phyloP scores from a whole-genome alignment of 2,113 vertebrate species.

The Rhinopomastus cyanomelas region DNA sequence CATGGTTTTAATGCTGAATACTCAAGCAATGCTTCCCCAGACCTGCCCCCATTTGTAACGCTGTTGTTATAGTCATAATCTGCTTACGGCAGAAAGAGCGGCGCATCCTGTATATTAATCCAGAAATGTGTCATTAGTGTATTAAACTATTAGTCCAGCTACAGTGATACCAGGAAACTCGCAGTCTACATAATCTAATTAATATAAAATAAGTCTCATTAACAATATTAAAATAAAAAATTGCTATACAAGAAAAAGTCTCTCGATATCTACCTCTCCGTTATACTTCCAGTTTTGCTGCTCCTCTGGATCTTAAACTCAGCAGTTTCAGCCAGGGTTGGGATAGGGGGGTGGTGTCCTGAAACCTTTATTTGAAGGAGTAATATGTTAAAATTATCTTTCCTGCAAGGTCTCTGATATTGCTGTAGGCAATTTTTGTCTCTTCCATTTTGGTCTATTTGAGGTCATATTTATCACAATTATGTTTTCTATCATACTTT shows the following conservation, averaged over 20 bases:
- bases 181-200: background rate
- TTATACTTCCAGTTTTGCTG: background rate
- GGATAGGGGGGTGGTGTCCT: rapidly evolving
- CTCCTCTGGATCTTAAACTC: background rate
- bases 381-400: background rate
- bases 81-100: background rate
- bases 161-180: background rate
- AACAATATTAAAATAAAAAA: background rate
- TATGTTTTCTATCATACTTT: background rate
- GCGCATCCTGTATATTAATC: background rate
- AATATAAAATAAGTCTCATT: background rate
- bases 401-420: background rate
- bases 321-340: background rate
- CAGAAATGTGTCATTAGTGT: background rate
- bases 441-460: background rate
- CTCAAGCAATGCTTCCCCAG: background rate
- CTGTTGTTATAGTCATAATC: background rate
- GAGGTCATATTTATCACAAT: background rate
- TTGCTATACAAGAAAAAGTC: background rate
- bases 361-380: background rate
- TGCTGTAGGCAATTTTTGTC: background rate
- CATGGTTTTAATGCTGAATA: background rate
- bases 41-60: rapidly evolving
- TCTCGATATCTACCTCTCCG: background rate
- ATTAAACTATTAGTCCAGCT: background rate